A percentile compares a stretch with the other conserved stretches of the same genome.
Evolutionary conservation across 2,113 vertebrate genomes (phyloP).

Genomic region (Archilochus colubris): DNA sequence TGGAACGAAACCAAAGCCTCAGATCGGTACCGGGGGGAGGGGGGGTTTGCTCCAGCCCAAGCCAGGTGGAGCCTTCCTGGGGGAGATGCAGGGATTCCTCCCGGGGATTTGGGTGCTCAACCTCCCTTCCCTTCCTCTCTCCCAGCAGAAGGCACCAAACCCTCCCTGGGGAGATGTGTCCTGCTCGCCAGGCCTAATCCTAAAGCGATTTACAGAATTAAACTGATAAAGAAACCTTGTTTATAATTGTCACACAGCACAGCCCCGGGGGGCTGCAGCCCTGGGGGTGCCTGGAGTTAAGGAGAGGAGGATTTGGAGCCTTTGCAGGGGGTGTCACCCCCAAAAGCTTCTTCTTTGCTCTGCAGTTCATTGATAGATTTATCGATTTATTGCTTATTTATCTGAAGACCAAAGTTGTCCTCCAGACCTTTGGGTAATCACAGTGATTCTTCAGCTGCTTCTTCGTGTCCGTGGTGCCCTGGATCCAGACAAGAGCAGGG

Average conservation of each 20-base stretch:
- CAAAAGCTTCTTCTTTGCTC: background rate
- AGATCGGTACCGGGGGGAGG: too few species aligned
- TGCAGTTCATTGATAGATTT: background rate
- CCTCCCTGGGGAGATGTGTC: background rate
- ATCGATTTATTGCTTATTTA: background rate
- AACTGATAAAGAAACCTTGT: background rate
- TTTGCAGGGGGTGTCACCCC: fast-evolving
- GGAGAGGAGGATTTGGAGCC: background rate
- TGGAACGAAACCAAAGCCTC: background rate
- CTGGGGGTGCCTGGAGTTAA: background rate
- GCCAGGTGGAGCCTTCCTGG: fast-evolving
- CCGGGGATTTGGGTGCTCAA: background rate
- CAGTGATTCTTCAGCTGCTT: too few species aligned
- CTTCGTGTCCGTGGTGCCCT: too few species aligned
- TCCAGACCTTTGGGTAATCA: background rate
- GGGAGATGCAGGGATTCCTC: background rate
- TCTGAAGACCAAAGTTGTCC: fast-evolving
- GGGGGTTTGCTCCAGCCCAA: background rate
- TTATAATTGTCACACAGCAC: background rate
- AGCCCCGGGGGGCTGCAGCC: background rate
- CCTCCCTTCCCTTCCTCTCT: background rate
- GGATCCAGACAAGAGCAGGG: too few species aligned
- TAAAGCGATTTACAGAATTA: constrained; percentile 25
- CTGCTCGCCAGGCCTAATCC: background rate
- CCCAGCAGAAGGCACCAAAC: background rate